Percentiles rank a stretch among this genome's conserved stretches.
These are phyloP conservation scores for Elachura formosa DNA, from an alignment of 2,113 vertebrate genomes.

Conservation along the genomic window DNA sequence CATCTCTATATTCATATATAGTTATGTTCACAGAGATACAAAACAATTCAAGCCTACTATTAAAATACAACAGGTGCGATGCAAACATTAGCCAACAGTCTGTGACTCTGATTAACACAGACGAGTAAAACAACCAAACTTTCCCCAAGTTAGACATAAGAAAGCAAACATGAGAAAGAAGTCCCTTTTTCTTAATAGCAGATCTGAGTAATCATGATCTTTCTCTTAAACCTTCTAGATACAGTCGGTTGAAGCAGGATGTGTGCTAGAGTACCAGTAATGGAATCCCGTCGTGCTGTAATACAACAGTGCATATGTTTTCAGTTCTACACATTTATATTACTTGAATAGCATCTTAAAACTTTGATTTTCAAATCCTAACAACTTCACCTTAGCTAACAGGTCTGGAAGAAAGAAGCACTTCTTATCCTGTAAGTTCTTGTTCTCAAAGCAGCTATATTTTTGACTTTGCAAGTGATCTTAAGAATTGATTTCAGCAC, in stretches of 20 bases:
- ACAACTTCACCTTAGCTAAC: not conserved
- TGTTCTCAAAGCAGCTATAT: not conserved
- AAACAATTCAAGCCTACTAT: not conserved
- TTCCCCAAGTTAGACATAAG: not conserved
- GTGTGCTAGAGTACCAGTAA: not conserved
- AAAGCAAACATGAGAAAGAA: constrained; percentile 28
- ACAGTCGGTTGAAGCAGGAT: not conserved
- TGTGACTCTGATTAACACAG: not conserved
- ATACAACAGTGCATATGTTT: not conserved
- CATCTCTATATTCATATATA: not conserved
- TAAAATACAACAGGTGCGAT: not conserved
- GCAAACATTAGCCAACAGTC: not conserved
- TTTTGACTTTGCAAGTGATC: not conserved
- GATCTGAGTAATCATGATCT: not conserved
- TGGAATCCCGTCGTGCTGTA: not conserved
- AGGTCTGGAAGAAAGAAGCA: not conserved
- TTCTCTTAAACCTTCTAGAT: not conserved
- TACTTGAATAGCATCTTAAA: not conserved
- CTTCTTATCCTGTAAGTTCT: not conserved
- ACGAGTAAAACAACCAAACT: not conserved
- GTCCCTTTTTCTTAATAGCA: not conserved
- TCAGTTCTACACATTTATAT: not conserved
- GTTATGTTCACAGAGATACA: not conserved
- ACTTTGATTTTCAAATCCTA: not conserved
- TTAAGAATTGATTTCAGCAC: not conserved